Conservation (phyloP, 2,797 vertebrate species). For the Macrochelys suwanniensis region DNA sequence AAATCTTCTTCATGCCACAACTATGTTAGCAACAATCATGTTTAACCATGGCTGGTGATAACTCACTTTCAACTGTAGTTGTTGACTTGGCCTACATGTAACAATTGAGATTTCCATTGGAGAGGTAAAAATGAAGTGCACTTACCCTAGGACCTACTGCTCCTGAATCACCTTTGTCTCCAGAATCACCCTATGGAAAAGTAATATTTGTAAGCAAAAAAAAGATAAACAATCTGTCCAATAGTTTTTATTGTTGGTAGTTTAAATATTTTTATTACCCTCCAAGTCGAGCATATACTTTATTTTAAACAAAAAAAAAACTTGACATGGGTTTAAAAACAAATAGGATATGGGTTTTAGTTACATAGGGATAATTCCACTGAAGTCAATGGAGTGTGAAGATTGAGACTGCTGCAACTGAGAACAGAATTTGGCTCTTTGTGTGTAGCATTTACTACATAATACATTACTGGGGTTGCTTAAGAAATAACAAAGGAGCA, state of each 20-base stretch:
- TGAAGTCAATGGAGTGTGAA: not conserved
- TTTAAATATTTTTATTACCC: not conserved
- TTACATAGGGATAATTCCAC: not conserved
- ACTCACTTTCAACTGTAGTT: not conserved
- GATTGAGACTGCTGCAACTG: not conserved
- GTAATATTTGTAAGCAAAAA: constrained; percentile 1
- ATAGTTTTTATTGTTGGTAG: rapidly evolving
- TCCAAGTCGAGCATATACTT: too few relatives aligned
- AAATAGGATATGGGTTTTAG: not conserved
- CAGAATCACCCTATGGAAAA: constrained; percentile 89
- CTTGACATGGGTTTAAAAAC: not conserved
- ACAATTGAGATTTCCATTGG: not conserved
- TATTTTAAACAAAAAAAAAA: not conserved
- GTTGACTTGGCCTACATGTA: not conserved
- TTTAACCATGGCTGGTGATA: not conserved
- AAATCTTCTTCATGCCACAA: rapidly evolving
- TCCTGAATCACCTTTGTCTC: constrained; percentile 92
- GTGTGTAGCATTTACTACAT: not conserved
- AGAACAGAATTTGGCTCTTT: not conserved
- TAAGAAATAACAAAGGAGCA: not conserved
- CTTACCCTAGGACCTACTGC: constrained; percentile 89
- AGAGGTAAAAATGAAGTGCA: not conserved
- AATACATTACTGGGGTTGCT: not conserved
- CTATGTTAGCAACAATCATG: not conserved
- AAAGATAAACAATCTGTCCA: not conserved